Conservation (phyloP, 92 coral and sea anemone species). For the Metridium senile region DNA sequence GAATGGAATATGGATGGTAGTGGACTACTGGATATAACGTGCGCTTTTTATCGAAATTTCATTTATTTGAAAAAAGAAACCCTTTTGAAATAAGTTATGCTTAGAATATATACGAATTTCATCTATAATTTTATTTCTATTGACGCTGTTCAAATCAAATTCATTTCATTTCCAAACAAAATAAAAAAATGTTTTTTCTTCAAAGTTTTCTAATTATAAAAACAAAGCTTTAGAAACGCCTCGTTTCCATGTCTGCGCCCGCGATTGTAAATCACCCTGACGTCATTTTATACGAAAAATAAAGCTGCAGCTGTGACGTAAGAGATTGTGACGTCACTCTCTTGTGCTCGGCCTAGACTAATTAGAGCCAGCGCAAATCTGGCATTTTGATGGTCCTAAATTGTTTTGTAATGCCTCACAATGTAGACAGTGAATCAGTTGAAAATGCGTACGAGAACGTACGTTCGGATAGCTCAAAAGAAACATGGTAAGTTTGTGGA, state of each 20-base stretch:
- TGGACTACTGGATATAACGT: too few species aligned
- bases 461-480: slow-evolving; percentile 66
- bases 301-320: not conserved
- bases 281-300: not conserved
- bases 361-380: slow-evolving; percentile 1
- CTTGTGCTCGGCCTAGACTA: not conserved
- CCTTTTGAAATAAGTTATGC: too few species aligned
- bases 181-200: too few species aligned
- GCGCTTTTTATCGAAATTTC: too few species aligned
- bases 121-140: too few species aligned
- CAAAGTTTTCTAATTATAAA: too few species aligned
- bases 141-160: too few species aligned
- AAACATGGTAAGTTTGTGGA: slow-evolving; percentile 76
- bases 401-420: slow-evolving; percentile 15
- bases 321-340: slow-evolving; percentile 2
- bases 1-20: too few species aligned
- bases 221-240: too few species aligned
- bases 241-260: not conserved
- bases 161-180: too few species aligned
- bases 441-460: slow-evolving; percentile 75
- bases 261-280: not conserved
- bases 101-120: too few species aligned
- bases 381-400: not conserved
- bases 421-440: slow-evolving; percentile 70
- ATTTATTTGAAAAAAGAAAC: too few species aligned